Evolutionary conservation across 1,140 invertebrate species (phyloP).

Genomic region (Drosophila varians): DNA sequence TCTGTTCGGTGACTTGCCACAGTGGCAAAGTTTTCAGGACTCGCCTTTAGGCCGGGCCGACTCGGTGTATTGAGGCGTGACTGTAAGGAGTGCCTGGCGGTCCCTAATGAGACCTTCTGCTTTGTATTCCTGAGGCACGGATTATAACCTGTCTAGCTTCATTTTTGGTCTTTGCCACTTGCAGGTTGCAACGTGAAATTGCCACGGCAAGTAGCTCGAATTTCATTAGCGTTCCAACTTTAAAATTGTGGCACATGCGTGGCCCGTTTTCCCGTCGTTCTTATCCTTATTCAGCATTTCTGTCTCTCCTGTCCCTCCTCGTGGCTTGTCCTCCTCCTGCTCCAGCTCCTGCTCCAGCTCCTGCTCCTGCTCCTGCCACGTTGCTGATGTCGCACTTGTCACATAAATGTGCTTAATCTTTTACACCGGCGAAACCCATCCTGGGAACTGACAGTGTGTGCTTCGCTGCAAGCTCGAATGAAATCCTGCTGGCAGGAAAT

Average conservation of each 20-base stretch:
- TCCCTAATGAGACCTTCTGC: slow-evolving; percentile 44
- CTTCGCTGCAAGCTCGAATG: neutral
- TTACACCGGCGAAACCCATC: slow-evolving; percentile 50
- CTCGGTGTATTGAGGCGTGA: slow-evolving; percentile 62
- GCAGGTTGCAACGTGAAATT: slow-evolving; percentile 23
- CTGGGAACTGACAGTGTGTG: slow-evolving; percentile 28
- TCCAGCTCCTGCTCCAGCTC: slow-evolving; percentile 1
- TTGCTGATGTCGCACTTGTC: slow-evolving; percentile 62
- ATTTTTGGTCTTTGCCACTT: slow-evolving; percentile 18
- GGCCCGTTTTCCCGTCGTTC: slow-evolving; percentile 14
- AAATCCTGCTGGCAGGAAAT: slow-evolving; percentile 15
- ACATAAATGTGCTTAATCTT: slow-evolving; percentile 77
- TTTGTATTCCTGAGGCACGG: slow-evolving; percentile 15
- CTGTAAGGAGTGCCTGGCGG: slow-evolving; percentile 20
- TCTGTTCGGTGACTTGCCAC: slow-evolving; percentile 60
- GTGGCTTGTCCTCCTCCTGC: neutral
- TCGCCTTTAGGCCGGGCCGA: slow-evolving; percentile 46
- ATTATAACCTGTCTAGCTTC: neutral
- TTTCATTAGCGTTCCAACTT: slow-evolving; percentile 74
- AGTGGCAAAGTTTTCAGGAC: slow-evolving; percentile 60
- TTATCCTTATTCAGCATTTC: slow-evolving; percentile 7
- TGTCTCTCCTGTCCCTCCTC: neutral
- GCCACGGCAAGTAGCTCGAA: slow-evolving; percentile 48
- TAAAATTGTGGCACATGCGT: slow-evolving; percentile 75
- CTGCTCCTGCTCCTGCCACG: slow-evolving; percentile 11